Percentiles rank a stretch among this genome's conserved stretches.
These are phyloP conservation scores for Rhinogobius similis DNA, from an alignment of 2,113 vertebrate species.

Conservation along the genomic window DNA sequence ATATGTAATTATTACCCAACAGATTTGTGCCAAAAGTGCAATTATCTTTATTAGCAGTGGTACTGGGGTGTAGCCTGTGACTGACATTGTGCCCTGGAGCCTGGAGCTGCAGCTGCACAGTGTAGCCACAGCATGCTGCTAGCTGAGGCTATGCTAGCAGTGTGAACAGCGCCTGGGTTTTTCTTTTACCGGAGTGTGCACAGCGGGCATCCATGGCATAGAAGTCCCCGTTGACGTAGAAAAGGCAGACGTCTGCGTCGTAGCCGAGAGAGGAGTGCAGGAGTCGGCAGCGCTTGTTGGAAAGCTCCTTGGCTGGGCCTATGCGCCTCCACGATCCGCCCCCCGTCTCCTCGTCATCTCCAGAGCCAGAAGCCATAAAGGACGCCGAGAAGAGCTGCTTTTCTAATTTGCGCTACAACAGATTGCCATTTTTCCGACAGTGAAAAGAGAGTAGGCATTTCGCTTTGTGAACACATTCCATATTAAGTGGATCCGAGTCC, in stretches of 20 bases:
- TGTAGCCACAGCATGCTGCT: not conserved
- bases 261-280: slow-evolving; percentile 69
- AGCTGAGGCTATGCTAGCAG: slow-evolving; percentile 3
- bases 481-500: slow-evolving; percentile 4
- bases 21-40: too few relatives aligned
- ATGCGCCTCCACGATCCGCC: slow-evolving; percentile 69
- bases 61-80: not conserved
- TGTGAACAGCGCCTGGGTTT: not conserved
- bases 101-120: not conserved
- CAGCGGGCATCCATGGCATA: slow-evolving; percentile 79
- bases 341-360: slow-evolving; percentile 41
- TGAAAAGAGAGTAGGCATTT: slow-evolving; percentile 21
- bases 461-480: slow-evolving; percentile 33
- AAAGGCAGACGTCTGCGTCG: slow-evolving; percentile 72
- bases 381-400: slow-evolving; percentile 6
- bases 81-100: too few relatives aligned
- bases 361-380: slow-evolving; percentile 66
- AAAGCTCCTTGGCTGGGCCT: slow-evolving; percentile 69
- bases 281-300: slow-evolving; percentile 67
- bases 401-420: slow-evolving; percentile 27
- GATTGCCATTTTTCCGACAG: slow-evolving; percentile 12
- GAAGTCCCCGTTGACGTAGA: slow-evolving; percentile 71
- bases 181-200: slow-evolving; percentile 70
- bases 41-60: not conserved
- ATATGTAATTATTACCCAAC: too few relatives aligned